These are phyloP conservation scores for mouse (Mus musculus) DNA, from an alignment of 2,113 vertebrate species.

Conservation along the genomic window DNA sequence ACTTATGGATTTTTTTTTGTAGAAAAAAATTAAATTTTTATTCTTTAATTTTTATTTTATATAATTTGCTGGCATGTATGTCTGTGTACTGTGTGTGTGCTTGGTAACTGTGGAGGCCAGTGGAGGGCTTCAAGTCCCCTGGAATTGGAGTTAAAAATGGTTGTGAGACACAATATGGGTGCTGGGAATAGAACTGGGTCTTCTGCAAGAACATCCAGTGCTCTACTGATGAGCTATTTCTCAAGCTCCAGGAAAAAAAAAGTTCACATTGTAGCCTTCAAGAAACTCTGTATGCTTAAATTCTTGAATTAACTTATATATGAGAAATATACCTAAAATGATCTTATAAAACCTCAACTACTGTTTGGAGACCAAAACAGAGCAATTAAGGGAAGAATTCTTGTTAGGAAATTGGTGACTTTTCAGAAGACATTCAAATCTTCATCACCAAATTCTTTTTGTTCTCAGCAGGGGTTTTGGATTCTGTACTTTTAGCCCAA, in stretches of 20 bases:
- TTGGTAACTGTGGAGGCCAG: background rate
- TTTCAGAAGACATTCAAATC: conserved; percentile 14
- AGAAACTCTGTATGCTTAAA: background rate
- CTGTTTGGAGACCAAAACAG: background rate
- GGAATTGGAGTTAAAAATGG: background rate
- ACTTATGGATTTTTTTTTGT: conserved; percentile 30
- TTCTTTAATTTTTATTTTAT: background rate
- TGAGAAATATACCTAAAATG: conserved; percentile 13
- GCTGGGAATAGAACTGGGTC: background rate
- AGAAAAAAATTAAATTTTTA: background rate
- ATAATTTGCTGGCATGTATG: background rate
- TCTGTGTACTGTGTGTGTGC: background rate
- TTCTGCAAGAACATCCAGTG: background rate
- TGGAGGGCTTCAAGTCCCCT: background rate
- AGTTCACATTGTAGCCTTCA: background rate
- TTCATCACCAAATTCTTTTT: conserved; percentile 22
- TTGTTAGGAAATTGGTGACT: background rate
- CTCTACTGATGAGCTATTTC: background rate
- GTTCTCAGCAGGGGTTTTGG: background rate
- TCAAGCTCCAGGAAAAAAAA: background rate
- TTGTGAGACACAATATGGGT: background rate
- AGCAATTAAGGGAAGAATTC: conserved; percentile 39
- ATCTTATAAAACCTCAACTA: background rate
- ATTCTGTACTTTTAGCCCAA: conserved; percentile 37
- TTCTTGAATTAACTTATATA: background rate